A percentile compares a stretch with the other conserved stretches of the same genome.
Conservation (phyloP, 35 echinoderm and acorn worm genomes). For the Stichopus chloronotus region DNA sequence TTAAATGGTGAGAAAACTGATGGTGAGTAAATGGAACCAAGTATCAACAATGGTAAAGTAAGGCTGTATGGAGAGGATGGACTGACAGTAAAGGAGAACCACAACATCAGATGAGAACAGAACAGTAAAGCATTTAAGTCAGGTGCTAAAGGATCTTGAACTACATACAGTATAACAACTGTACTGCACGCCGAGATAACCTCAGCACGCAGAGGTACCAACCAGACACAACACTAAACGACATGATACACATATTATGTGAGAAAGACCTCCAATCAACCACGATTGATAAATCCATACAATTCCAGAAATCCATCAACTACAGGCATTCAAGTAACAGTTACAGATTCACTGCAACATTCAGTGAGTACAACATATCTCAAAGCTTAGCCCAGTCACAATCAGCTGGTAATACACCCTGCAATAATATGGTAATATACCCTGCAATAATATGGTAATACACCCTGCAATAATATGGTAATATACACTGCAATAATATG, state of each 20-base stretch:
- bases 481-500: too few species aligned
- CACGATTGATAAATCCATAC: neutral
- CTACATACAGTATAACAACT: neutral
- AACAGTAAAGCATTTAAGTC: neutral
- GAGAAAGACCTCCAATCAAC: neutral
- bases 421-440: too few species aligned
- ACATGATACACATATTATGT: neutral
- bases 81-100: neutral
- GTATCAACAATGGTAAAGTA: neutral
- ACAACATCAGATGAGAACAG: neutral
- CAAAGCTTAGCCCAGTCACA: too few species aligned
- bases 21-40: neutral
- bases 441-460: too few species aligned
- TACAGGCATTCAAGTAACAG: too few species aligned
- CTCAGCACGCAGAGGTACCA: neutral
- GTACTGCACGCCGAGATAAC: neutral
- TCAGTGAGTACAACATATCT: too few species aligned
- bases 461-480: too few species aligned
- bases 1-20: neutral
- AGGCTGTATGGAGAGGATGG: neutral
- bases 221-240: neutral
- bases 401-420: too few species aligned
- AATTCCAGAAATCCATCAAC: too few species aligned
- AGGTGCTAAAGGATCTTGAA: neutral
- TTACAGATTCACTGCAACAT: too few species aligned